phyloP scores from a whole-genome alignment of 2,113 vertebrate species.

The Sarotherodon lohbergeri region DNA sequence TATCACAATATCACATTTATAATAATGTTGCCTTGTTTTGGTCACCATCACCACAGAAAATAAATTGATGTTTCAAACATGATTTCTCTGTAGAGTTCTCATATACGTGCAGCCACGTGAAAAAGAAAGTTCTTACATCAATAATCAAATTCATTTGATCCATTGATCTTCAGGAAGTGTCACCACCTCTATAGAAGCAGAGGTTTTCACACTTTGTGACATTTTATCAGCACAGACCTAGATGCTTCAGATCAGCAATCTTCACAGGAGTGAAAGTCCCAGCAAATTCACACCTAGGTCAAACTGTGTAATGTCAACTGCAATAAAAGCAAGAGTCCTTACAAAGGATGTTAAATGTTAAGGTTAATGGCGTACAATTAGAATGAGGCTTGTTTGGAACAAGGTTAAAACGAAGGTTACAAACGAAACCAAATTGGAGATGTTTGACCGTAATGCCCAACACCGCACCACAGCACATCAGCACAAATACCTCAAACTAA shows the following conservation, averaged over 20 bases:
- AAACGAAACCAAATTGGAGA: neutral
- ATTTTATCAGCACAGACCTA: no score
- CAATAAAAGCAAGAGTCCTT: neutral
- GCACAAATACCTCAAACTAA: neutral
- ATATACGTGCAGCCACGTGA: neutral
- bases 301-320: neutral
- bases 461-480: neutral
- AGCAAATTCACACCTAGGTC: neutral
- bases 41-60: neutral
- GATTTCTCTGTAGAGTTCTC: neutral
- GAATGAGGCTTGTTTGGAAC: neutral
- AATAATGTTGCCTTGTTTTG: neutral
- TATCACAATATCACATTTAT: slow-evolving; percentile 4
- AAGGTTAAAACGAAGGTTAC: neutral
- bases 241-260: neutral
- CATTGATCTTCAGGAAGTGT: neutral
- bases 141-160: neutral
- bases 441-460: neutral
- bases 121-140: neutral
- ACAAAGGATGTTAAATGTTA: neutral
- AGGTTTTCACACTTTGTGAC: neutral
- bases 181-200: neutral
- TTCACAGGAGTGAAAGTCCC: neutral
- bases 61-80: neutral
- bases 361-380: neutral